Base-by-base conservation (phyloP, 2,113 vertebrate species). In the Progne subis region DNA sequence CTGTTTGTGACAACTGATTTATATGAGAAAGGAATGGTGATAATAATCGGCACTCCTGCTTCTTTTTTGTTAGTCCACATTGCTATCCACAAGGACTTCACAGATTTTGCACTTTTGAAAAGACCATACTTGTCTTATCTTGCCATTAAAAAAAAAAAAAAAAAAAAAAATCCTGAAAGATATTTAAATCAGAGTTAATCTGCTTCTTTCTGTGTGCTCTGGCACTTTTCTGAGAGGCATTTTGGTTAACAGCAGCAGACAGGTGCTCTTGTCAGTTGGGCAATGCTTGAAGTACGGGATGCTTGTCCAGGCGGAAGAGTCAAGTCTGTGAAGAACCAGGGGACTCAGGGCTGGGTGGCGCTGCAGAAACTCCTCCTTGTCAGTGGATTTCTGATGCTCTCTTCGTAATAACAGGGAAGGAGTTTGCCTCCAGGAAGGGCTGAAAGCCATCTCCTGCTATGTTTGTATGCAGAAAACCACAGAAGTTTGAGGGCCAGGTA, bases 231-330 rank as follows among this genome's bases (percentile, higher is more conserved):
- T 90, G 91, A 93, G 68, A 83, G 72, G 26, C 92, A 83, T 94
- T 95, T 96, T 70, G 34, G 63, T 91, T 93, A 94, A 86, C 80
- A 90, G 56, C 47, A 89, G 46, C 83, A 69, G 80, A 82, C 83
- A 81, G 77, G 83, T 92, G 81, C 49, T 94, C 41, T 67, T 71
- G 56, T 92, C 64, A 88, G 3, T 95, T 88, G 92, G 52, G 15
- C 55, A 44, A 44, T 5, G 47, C 83, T 63, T 92, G 60, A 93
- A 78, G 46, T 79, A 3, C 4, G 8, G 15, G 47, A 16, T 26
- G 43, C 26, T 71, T 26, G 13, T 8, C 95, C 49, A 61, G 6
- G 15, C 0, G 0, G 59, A 78, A 86, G 31, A 86, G 28, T 37
- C 18, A 4, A 12, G 60, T 57, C 8, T 88, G 59, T 79, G 90